Evolutionary conservation across 2,888 invertebrate species (phyloP).

Genomic region (Lomographa bimaculata): DNA sequence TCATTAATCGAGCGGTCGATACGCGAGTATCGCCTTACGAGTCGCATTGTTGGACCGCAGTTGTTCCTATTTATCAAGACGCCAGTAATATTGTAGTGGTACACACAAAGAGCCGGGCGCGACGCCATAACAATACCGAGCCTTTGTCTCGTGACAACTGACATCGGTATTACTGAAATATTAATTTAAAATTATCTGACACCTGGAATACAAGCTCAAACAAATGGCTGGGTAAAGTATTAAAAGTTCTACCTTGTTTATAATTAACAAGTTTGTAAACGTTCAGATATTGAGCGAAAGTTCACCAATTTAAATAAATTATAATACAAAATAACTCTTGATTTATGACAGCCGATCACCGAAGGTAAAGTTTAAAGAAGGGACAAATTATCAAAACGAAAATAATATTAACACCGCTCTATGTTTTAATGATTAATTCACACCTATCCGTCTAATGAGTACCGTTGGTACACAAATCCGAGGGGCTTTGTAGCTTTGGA

Average conservation of each 20-base stretch:
- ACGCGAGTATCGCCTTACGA: slow-evolving; percentile 78
- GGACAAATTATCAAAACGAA: slow-evolving; percentile 32
- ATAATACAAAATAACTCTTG: slow-evolving; percentile 7
- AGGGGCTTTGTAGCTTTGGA: slow-evolving; percentile 52
- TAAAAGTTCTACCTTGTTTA: slow-evolving; percentile 1
- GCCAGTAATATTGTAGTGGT: slow-evolving; percentile 75
- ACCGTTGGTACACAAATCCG: slow-evolving; percentile 58
- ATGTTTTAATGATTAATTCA: slow-evolving; percentile 46
- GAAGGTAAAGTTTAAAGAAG: slow-evolving; percentile 20
- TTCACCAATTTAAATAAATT: slow-evolving; percentile 18
- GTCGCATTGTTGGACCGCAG: slow-evolving; percentile 75
- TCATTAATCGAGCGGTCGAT: slow-evolving; percentile 81
- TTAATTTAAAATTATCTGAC: slow-evolving; percentile 58
- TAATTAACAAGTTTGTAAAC: slow-evolving; percentile 26
- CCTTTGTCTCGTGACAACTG: slow-evolving; percentile 69
- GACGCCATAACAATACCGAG: slow-evolving; percentile 55
- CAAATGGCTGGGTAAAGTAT: background rate
- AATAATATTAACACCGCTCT: slow-evolving; percentile 32
- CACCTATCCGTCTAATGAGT: slow-evolving; percentile 45
- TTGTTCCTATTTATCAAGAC: slow-evolving; percentile 81
- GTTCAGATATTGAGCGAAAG: slow-evolving; percentile 19
- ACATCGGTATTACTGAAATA: slow-evolving; percentile 69
- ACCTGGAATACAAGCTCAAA: slow-evolving; percentile 18
- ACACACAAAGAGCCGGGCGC: slow-evolving; percentile 61
- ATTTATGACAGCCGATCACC: slow-evolving; percentile 24